Base-by-base conservation (phyloP, 2,797 vertebrate genomes). In the Alectoris magna region DNA sequence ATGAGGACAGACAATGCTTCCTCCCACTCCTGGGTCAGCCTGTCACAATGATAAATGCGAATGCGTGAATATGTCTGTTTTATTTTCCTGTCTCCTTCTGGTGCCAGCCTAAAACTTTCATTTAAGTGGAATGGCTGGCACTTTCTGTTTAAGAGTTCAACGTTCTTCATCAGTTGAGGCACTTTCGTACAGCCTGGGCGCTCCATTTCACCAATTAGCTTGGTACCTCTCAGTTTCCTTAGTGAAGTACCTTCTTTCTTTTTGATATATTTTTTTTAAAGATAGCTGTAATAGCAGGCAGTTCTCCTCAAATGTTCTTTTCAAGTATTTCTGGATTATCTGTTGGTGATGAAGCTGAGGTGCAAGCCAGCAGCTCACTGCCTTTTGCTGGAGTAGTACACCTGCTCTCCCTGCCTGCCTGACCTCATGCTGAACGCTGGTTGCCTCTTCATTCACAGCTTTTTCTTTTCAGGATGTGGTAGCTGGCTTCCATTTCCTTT, bases 381-480 rank as follows among this genome's bases (percentile, higher is more conserved):
- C 27, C 51, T 91, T 78, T 87, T 66, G n/a, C 60, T 82, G 74
- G 51, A 73, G 46, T 31, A 27, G 43, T 73, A 39, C 29, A 70
- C 81, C 41, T 86, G 75, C 34, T 71, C 48, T 62, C 51, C 53
- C 69, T 82, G 78, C 38, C 69, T 82, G 78, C 38, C 34, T 10
- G 60, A 63, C 84, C 43, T 76, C 60, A 11, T 12, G 39, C 73
- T 15, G 4, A 27, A 8, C 41, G 53, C 51, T 62, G 60, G 53
- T 73, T 92, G 60, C 72, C 44, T 73, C 80, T 85, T 88, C 56
- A 26, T 63, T 89, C 82, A 56, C 41, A 24, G 19, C 36, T 84
- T 41, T 67, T 87, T 34, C 93, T 84, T 92, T 93, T 92, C 89
- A 87, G 89, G 93, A 96, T 91, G 93, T 64, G 87, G 93, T 87